Base-by-base conservation (phyloP, 2,888 invertebrate genomes). In the Piscicola geometra region DNA sequence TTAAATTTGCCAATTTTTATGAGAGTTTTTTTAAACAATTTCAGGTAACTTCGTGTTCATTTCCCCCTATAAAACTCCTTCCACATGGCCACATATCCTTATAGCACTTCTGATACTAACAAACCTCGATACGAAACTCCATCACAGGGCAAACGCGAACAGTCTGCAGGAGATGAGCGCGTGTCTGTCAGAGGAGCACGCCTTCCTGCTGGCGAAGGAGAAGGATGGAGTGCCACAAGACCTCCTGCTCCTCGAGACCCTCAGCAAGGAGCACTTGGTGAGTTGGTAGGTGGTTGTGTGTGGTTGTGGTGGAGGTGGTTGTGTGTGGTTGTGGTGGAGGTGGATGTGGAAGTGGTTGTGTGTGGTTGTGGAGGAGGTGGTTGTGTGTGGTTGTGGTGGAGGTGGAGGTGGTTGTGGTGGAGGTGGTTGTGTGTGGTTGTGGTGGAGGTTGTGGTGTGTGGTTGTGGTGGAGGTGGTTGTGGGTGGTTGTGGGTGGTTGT, bases 151-250 rank as follows among this genome's bases (percentile, higher is more conserved):
- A 56, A 84, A 84, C 76, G 83, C 84, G 1, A 83, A 83, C 2
- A 79, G 83, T 41, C 79, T 85, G 76, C 85, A 84, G 78, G 85
- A 85, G 78, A 80, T 85, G 70, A 77, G 84, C 72, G 82, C 83
- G 50, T 84, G 83, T 83, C 79, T 85, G 74, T 83, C 83, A 12
- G 85, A 85, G 74, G 83, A 84, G 41, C 84, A 85, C 78, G 83
- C 83, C 36, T 80, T 85, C 74, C 81, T 85, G 66, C 80, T 82
- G 64, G 82, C 84, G 70, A 85, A 85, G 79, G 83, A 84, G 77
- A 81, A 82, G 70, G 85, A 85, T 77, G 82, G 83, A 0, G 81
- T 83, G n/a, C 85, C 85, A 12, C 83, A 85, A 71, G 84, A 85
- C 77, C 81, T 85, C 30, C 82, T 82, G 41, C 83, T 84, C 3